Base-by-base conservation (phyloP, 2,888 invertebrate species). In the Acanthosepion lycidas region DNA sequence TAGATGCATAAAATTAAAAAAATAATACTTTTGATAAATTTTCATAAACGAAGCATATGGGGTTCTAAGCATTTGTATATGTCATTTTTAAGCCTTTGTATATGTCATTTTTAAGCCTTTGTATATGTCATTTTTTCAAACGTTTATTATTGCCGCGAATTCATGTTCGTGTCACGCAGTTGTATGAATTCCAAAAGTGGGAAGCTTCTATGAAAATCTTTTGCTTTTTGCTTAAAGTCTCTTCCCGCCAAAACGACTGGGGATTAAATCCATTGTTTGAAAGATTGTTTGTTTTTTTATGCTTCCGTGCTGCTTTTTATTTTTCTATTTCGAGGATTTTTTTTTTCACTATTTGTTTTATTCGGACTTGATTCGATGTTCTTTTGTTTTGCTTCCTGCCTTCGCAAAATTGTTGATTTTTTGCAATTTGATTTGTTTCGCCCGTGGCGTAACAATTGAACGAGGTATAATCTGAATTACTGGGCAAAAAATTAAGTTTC, bases 401-500 rank as follows among this genome's bases (percentile, higher is more conserved):
- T 78, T 78, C 78, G 33, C n/a, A 33, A n/a, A 15, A n/a, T n/a
- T 15, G 18, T 78, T 78, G 78, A n/a, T 15, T 78, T 78, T 78
- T 78, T 78, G 78, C 78, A 78, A 78, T 78, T 78, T 78, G 78
- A 78, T 78, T 78, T 78, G 78, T 78, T 78, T 78, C 0, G 78
- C 78, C 78, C 33, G 4, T 78, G 78, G 78, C 78, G n/a, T 33
- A n/a, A 78, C 78, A n/a, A n/a, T 28, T 78, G 78, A n/a, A n/a
- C n/a, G n/a, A 78, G 2, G n/a, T 78, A 78, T 78, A 78, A 78
- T 78, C n/a, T n/a, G 78, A 78, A 78, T 78, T 78, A n/a, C n/a
- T 78, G 78, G 78, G 78, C 78, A n/a, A 78, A 78, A 78, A 78
- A 78, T 78, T 78, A 78, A 33, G 78, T 78, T 78, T n/a, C 78